Base-by-base conservation (phyloP, 2,888 invertebrate genomes). In the Lymantria dispar region DNA sequence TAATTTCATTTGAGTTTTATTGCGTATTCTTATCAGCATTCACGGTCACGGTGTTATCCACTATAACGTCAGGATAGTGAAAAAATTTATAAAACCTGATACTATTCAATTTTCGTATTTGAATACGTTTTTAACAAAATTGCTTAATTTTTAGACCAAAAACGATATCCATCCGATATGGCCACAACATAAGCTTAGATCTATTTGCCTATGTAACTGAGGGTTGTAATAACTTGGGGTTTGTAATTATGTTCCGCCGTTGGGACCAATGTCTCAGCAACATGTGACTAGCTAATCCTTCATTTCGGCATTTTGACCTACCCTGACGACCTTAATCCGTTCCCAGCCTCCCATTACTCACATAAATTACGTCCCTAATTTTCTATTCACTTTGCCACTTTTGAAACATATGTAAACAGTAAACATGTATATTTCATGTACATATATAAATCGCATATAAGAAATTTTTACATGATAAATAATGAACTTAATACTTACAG, bases 381-480 rank as follows among this genome's bases (percentile, higher is more conserved):
- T 53, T 61, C 45, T 60, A 70, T 72, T 73, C 70, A 64, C 67
- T 68, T 67, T 67, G 56, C 52, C 58, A 60, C 52, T 67, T 70
- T 72, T 68, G 33, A 33, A 33, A 33, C 33, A 33, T 33, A 33
- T 33, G 15, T 40, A 46, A 58, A 58, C 48, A 65, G 58, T 51
- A 40, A 52, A 55, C 40, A 62, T 56, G 45, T 22, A 60, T 45
- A 45, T 44, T 49, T 48, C 7, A 38, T 38, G n/a, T n/a, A 7
- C n/a, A n/a, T 38, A 38, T n/a, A 38, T n/a, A 11, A n/a, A 38
- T 38, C n/a, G 2, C n/a, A 38, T 12, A 38, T 38, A 15, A 7
- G n/a, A 37, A 37, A 37, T 37, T 37, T 43, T n/a, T n/a, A n/a
- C n/a, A n/a, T n/a, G n/a, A 22, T 22, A 22, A 22, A 22, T 22